Evolutionary conservation across 2,113 vertebrate genomes (phyloP).

Genomic region (Oncorhynchus tshawytscha): DNA sequence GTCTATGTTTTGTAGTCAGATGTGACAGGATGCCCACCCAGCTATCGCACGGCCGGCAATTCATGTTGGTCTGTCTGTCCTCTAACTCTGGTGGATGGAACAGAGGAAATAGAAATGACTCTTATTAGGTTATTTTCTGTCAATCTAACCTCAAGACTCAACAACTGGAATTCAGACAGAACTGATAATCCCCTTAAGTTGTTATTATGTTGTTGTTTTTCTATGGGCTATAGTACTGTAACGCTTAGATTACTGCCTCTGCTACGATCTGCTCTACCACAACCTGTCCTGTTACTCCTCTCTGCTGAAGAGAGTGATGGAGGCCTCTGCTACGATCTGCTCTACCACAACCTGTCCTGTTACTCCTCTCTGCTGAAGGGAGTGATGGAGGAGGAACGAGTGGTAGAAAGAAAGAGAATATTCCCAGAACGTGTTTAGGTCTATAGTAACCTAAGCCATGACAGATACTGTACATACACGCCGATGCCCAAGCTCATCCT

Average conservation of each 20-base stretch:
- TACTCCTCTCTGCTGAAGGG: conserved; percentile 10
- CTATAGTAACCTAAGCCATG: conserved; percentile 11
- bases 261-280: not conserved
- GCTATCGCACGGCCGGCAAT: no score
- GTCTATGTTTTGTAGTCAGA: no score
- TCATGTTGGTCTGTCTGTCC: no score
- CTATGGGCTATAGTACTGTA: conserved; percentile 59
- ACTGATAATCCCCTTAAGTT: conserved; percentile 38
- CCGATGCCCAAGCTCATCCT: conserved; percentile 31
- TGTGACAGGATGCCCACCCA: no score
- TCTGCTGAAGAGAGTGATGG: no score
- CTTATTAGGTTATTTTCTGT: conserved; percentile 38
- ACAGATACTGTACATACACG: conserved; percentile 10
- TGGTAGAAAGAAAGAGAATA: conserved; percentile 5
- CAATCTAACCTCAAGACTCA: conserved; percentile 47
- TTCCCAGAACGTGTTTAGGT: conserved; percentile 11
- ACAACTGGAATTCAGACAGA: conserved; percentile 45
- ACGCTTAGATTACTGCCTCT: conserved; percentile 47
- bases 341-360: conserved; percentile 9
- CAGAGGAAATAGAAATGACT: not conserved
- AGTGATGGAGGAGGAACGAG: conserved; percentile 13
- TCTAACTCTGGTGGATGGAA: not conserved
- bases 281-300: no score
- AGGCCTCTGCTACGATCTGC: not conserved
- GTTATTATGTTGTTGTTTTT: conserved; percentile 26